Conservation (phyloP, 2,113 vertebrate genomes). For the Lagopus leucura region DNA sequence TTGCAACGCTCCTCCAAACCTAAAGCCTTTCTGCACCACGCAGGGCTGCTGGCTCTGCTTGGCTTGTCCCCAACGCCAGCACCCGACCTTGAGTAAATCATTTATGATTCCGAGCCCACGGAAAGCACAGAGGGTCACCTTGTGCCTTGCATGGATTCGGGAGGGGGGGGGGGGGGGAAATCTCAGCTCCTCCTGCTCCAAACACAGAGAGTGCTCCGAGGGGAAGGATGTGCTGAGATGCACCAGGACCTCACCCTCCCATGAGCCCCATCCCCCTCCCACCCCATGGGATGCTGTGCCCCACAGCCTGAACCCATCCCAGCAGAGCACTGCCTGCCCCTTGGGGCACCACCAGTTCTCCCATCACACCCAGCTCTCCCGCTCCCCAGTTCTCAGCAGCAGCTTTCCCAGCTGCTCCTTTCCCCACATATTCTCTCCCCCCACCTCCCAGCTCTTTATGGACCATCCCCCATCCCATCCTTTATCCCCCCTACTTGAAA, state of each 20-base stretch:
- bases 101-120: neutral
- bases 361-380: neutral
- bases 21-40: neutral
- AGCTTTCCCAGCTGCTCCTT: neutral
- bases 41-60: neutral
- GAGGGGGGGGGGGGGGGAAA: neutral
- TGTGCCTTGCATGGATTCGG: neutral
- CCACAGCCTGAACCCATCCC: accelerated
- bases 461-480: neutral
- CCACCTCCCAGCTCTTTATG: neutral
- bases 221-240: accelerated
- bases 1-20: neutral
- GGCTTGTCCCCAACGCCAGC: neutral
- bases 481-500: neutral
- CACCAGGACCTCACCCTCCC: neutral
- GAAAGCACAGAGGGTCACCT: neutral
- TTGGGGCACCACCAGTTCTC: neutral
- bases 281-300: neutral
- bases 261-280: neutral
- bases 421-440: neutral
- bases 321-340: no score
- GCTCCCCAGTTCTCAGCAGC: neutral
- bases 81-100: neutral
- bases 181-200: neutral
- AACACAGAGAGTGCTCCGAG: neutral